Evolutionary conservation across 2,797 vertebrate genomes (phyloP), one percentile per base, ranked within the genome.

Genomic region (Propithecus perrieri): DNA sequence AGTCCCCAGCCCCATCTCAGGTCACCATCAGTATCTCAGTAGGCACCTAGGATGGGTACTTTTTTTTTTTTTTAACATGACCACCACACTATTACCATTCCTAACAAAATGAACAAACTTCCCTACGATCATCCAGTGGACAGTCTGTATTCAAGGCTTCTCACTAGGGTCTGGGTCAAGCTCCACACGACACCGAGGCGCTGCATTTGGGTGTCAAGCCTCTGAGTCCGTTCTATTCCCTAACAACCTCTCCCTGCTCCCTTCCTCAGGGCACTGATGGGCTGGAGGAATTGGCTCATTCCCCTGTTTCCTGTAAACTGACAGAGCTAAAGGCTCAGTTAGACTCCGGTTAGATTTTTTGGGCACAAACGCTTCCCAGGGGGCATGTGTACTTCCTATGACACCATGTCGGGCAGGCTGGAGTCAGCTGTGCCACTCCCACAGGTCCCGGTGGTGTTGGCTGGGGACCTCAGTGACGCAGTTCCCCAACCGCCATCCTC

Each of bases 391-490:
- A 3, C 4, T 2, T 48, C 57, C 6, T 2, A 2, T 3, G 14
- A 55, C 2, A 0, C 57, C n/a, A 24, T 2, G 7, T 11, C 22
- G 0, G 1, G 17, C 33, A 57, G 30, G 30, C 22, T 0, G 2
- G 61, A 15, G 7, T 28, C 46, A 22, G 67, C 48, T 22, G 38
- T 14, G 59, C 20, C 69, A 2, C 35, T 24, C 74, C 33, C 8
- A 0, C 5, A 18, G 86, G 53, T 33, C 72, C 57, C 2, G 0
- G 2, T 11, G n/a, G 28, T 20, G 6, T 43, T 0, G 0, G 85
- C 48, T 43, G 2, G 33, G 35, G 11, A 12, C 30, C 15, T 63
- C 3, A 0, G 28, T n/a, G 71, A 57, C 3, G 0, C 50, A 41
- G 83, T 22, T 53, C 35, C 57, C 72, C 61, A 35, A n/a, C 0